Evolutionary conservation across 1,140 invertebrate genomes (phyloP).

Genomic region (Meloidogyne floridensis): DNA sequence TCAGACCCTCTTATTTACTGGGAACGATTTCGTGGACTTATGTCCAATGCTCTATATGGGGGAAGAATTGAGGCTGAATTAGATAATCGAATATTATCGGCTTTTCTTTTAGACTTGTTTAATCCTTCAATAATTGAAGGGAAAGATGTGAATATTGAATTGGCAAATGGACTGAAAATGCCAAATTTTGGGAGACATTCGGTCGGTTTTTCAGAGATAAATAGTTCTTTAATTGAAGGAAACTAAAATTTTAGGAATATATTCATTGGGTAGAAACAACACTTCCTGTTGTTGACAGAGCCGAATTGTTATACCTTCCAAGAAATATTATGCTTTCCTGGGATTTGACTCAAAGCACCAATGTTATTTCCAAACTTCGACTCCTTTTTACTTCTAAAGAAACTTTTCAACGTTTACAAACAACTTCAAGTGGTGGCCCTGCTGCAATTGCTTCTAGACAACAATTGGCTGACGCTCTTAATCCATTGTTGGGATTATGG

Average conservation of each 20-base stretch:
- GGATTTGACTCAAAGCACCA: constrained; percentile 74
- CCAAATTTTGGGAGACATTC: constrained; percentile 43
- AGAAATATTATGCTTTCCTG: constrained; percentile 79
- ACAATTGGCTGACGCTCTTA: constrained; percentile 72
- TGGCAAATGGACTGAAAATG: constrained; percentile 30
- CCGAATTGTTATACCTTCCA: constrained; percentile 78
- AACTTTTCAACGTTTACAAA: constrained; percentile 9
- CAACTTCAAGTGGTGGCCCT: constrained; percentile 39
- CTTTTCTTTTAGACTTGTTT: constrained; percentile 69
- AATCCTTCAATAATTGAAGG: constrained; percentile 26
- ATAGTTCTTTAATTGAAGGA: neutral
- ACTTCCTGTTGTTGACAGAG: constrained; percentile 70
- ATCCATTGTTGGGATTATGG: constrained; percentile 76
- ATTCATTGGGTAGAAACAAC: constrained; percentile 64
- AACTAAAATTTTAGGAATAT: constrained; percentile 70
- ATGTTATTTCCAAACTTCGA: constrained; percentile 74
- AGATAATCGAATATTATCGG: constrained; percentile 76
- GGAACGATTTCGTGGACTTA: constrained; percentile 79
- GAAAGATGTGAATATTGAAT: neutral
- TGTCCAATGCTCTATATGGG: constrained; percentile 82
- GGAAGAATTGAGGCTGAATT: constrained; percentile 81
- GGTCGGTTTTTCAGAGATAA: neutral
- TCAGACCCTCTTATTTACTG: constrained; percentile 71
- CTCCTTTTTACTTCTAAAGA: constrained; percentile 36
- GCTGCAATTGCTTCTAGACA: constrained; percentile 48